Evolutionary conservation across 64 coral and sea anemone genomes (phyloP), one percentile per base, ranked within the genome.

Genomic region (Orbicella faveolata): DNA sequence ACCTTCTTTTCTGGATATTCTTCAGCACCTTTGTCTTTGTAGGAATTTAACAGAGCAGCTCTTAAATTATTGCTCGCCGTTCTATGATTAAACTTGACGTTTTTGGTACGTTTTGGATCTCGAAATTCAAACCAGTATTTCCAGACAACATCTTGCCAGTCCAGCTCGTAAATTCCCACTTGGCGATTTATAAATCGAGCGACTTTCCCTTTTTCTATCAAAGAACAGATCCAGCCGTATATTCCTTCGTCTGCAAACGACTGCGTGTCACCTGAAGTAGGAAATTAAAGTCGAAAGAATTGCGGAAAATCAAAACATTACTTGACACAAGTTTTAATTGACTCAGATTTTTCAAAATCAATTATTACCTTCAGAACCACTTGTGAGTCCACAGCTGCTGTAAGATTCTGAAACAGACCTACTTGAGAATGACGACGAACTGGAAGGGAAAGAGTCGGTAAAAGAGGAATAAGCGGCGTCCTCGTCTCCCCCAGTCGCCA

Each of bases 1-100:
- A 78, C 75, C 8, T 51, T 78, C 19, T 52, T 78, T 52, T 78
- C 75, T 20, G 75, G 20, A 78, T 48, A 78, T 78, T 78, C 75
- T 23, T 48, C 6, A 52, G 75, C 75, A 78, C 75, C 75, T 11
- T 53, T 78, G 51, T 52, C 75, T 52, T 78, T 78, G 17, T 78
- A 78, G 8, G 39, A 39, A 9, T 78, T 78, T 19, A 78, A 20
- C 5, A 78, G 37, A 52, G 75, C 75, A 8, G 75, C 75, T 52
- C 75, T 48, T 53, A 78, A 52, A 44, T 7, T 52, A 23, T 78
- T 78, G 37, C 75, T 78, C n/a, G 75, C 75, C 4, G 75, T 78
- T 21, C 75, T 41, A 1, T 51, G 37, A 34, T 78, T 44, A 19
- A 78, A 78, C 37, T 78, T 6, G 13, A 21, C 23, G 6, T 52